Evolutionary conservation across 2,888 invertebrate genomes (phyloP), one percentile per base, ranked within the genome.

Genomic region (Leptogaster cylindrica): DNA sequence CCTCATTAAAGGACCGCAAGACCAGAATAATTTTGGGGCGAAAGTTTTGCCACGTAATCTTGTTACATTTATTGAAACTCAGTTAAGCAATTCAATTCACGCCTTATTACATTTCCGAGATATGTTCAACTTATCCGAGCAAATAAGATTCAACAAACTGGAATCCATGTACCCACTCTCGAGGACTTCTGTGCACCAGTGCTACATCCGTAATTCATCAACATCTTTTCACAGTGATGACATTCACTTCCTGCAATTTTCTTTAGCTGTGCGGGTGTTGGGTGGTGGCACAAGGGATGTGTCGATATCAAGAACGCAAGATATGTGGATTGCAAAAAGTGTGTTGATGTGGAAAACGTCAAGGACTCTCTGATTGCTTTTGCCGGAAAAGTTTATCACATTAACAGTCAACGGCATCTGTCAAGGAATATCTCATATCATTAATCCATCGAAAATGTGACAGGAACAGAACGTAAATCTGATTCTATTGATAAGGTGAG

Each of bases 181-280:
- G 61, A 14, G 36, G 41, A 39, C 36, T 41, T 51, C 65, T 51
- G 50, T 65, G 63, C 31, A 7, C 23, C 31, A 28, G 14, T 33
- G 66, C 66, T 63, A 44, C 65, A 68, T 68, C 68, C 68, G 68
- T 61, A 61, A 68, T 66, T 68, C 66, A 68, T 68, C 63, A 66
- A 61, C 33, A 66, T 61, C 68, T 63, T 68, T 63, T 66, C 68
- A 63, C 63, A 52, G 12, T 18, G 51, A 65, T 66, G 65, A 41
- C 61, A 68, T 68, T 41, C 68, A 61, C 63, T 68, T 68, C 68
- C 66, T 66, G 66, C 52, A 68, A 68, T 63, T 68, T 64, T 68
- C 68, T 25, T 50, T 23, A 33, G 25, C 4, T 25, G 16, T 16
- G 28, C 12, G 16, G 16, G 28, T 25, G 8, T 28, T 7, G 28